These are phyloP conservation scores for Linnaemya tessellans DNA, from an alignment of 2,888 invertebrate genomes.

Conservation along the genomic window DNA sequence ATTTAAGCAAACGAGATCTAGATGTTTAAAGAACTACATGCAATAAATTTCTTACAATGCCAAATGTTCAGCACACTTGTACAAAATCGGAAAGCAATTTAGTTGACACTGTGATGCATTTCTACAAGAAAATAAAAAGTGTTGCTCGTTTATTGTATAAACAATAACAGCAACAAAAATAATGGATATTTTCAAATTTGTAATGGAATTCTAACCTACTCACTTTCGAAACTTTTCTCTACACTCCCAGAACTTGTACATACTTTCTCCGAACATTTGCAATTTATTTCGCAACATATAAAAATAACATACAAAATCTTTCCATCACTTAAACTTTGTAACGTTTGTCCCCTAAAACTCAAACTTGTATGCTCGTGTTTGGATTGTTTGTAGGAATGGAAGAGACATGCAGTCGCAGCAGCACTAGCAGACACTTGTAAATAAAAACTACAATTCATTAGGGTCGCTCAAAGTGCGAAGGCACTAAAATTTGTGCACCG, in stretches of 20 bases:
- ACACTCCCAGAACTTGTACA: conserved; percentile 24
- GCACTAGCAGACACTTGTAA: background rate
- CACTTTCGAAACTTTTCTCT: conserved; percentile 39
- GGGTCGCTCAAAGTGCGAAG: too few relatives aligned
- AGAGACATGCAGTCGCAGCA: background rate
- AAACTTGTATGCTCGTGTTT: conserved; percentile 48
- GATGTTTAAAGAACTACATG: background rate
- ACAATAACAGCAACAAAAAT: conserved; percentile 12
- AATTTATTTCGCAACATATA: conserved; percentile 45
- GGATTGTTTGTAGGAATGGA: background rate
- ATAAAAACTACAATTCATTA: background rate
- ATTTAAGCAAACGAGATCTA: background rate
- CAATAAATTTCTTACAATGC: background rate
- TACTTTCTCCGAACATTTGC: conserved; percentile 50
- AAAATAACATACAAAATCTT: conserved; percentile 36
- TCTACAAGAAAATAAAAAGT: background rate
- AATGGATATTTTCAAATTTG: conserved; percentile 34
- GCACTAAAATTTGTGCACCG: too few relatives aligned
- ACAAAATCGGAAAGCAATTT: conserved; percentile 9
- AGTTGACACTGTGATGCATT: conserved; percentile 3
- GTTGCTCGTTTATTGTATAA: background rate
- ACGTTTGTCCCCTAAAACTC: conserved; percentile 52
- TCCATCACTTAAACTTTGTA: conserved; percentile 58
- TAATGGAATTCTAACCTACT: conserved; percentile 62
- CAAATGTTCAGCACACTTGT: background rate